Base-by-base conservation (phyloP, 2,888 invertebrate species). In the Chirona hameri region DNA sequence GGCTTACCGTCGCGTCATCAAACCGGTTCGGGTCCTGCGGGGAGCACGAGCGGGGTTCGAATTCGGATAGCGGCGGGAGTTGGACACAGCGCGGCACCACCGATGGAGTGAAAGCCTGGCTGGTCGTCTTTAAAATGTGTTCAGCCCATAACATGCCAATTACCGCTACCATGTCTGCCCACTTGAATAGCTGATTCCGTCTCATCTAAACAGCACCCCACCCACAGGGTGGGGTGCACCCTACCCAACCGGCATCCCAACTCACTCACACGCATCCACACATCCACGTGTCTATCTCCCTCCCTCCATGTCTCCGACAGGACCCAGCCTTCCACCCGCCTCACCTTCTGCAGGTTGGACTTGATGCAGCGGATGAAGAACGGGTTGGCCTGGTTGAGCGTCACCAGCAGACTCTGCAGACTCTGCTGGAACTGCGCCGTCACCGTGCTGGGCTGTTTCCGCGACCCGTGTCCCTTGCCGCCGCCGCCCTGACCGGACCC, bases 391-490 rank as follows among this genome's bases (percentile, higher is more conserved):
- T 96, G 95, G 88, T 96, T 96, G 81, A 98, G 89, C 0, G 97
- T 97, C 86, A 95, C 95, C 97, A 98, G 97, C 79, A 98, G 90
- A 57, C 95, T 93, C 84, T 95, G 94, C 82, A 98, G 90, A 81
- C 97, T 97, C 88, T 95, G 95, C 88, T 97, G 95, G 89, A 98
- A 98, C 89, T 98, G 98, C 24, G 96, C 96, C 2, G 96, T 95
- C 1, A 98, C 98, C 0, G 97, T 97, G 87, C 96, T 92, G 21
- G 96, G 95, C 87, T 96, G 95, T 88, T 95, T 95, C 83, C 95
- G 65, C 93, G 93, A 24, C 80, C 85, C 82, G 72, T 72, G 72
- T 2, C 72, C 72, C 84, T 79, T 81, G 46, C 39, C 79, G 79
- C 39, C 79, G 15, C 21, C 15, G 79, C 39, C 79, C 18, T 14